These are phyloP conservation scores for Drosophila villosipedis DNA, from an alignment of 2,888 invertebrate species.

Conservation along the genomic window DNA sequence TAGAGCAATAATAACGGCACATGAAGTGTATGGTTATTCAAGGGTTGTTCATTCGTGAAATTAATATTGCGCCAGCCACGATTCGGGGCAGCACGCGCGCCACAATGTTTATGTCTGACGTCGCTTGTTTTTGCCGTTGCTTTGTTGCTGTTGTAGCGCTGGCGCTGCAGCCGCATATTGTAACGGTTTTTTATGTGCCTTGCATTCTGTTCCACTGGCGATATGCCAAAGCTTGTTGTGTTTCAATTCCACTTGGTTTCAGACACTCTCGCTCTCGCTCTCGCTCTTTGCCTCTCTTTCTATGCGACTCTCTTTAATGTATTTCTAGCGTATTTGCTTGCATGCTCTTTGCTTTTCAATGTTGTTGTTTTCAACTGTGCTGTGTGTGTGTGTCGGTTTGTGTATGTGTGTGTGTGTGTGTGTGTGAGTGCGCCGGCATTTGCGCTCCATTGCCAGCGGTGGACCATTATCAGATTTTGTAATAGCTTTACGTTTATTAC, in stretches of 20 bases:
- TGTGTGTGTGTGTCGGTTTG: not conserved
- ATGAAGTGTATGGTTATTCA: conserved; percentile 80
- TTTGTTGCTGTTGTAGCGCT: conserved; percentile 37
- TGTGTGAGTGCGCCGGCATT: conserved; percentile 67
- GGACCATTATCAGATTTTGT: conserved; percentile 82
- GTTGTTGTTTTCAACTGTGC: conserved; percentile 33
- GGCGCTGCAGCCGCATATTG: conserved; percentile 67
- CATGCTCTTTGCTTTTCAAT: conserved; percentile 15
- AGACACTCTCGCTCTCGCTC: conserved; percentile 5
- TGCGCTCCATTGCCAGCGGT: conserved; percentile 71
- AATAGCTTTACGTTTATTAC: conserved; percentile 83
- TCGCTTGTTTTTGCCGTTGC: conserved; percentile 32
- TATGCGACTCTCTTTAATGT: conserved; percentile 16
- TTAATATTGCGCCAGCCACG: conserved; percentile 75
- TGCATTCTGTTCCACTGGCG: conserved; percentile 52
- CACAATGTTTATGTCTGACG: conserved; percentile 69
- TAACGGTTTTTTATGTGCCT: conserved; percentile 66
- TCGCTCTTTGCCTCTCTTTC: conserved; percentile 1
- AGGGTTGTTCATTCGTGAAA: conserved; percentile 82
- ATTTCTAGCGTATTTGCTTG: not conserved
- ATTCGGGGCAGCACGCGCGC: conserved; percentile 65
- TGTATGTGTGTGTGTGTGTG: conserved; percentile 6
- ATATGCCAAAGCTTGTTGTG: conserved; percentile 53
- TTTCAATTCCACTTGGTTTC: conserved; percentile 65
- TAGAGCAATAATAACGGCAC: conserved; percentile 71